phyloP scores from a whole-genome alignment of 2,113 vertebrate genomes.

The Potamarius usumacintae region DNA sequence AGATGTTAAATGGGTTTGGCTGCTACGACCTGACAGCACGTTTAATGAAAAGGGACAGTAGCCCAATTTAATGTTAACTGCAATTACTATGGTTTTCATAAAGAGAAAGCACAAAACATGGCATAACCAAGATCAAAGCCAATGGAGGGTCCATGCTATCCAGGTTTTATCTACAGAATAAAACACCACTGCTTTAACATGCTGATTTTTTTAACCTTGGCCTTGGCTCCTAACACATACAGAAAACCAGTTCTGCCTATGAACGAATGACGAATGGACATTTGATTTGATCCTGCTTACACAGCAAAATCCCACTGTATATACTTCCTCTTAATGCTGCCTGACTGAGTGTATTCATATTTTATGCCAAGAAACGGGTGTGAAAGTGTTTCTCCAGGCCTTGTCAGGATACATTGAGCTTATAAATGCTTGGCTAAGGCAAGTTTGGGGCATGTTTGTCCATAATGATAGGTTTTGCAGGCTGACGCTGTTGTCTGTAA shows the following conservation, averaged over 20 bases:
- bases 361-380: not conserved
- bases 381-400: not conserved
- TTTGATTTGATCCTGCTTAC: not conserved
- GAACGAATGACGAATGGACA: not conserved
- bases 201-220: not conserved
- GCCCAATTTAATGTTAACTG: not conserved
- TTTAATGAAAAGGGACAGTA: not conserved
- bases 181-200: not conserved
- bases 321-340: not conserved
- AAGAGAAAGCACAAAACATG: constrained; percentile 15
- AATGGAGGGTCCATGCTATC: not conserved
- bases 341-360: no score
- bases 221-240: not conserved
- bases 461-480: not conserved
- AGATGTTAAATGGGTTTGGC: not conserved
- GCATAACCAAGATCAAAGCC: not conserved
- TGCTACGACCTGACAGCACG: not conserved
- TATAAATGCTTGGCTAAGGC: constrained; percentile 17
- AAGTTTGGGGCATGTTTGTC: not conserved
- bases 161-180: not conserved
- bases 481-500: not conserved
- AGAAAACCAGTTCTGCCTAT: not conserved
- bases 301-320: not conserved
- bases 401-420: constrained; percentile 8
- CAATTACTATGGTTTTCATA: not conserved